A percentile compares a stretch with the other conserved stretches of the same genome.
Evolutionary conservation across 2,113 vertebrate genomes (phyloP).

Genomic region (Myotis brandtii): DNA sequence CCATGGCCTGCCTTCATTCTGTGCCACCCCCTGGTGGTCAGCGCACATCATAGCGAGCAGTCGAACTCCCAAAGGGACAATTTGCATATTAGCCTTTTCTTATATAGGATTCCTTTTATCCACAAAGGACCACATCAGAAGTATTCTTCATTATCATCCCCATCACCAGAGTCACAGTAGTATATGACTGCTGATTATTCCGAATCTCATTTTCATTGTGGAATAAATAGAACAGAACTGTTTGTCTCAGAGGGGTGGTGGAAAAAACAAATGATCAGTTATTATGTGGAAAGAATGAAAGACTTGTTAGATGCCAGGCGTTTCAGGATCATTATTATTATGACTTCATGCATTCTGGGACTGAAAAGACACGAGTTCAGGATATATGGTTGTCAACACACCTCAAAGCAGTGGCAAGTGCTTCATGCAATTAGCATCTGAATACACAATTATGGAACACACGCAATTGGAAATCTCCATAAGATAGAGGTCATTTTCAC

Average conservation of each 20-base stretch:
- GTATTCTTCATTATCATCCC: background rate
- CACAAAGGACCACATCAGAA: background rate
- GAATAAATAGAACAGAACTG: background rate
- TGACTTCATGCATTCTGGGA: constrained; percentile 59
- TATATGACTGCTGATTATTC: background rate
- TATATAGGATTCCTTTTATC: background rate
- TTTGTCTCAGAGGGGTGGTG: background rate
- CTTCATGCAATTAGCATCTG: constrained; percentile 57
- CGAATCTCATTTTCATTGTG: background rate
- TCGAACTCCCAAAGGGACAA: no score
- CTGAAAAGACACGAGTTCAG: constrained; percentile 78
- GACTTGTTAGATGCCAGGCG: background rate
- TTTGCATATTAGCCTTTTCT: no score
- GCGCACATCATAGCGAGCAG: no score
- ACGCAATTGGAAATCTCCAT: constrained; percentile 68
- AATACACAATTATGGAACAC: constrained; percentile 76
- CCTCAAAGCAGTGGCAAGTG: constrained; percentile 66
- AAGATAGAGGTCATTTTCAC: constrained; percentile 70
- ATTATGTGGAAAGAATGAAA: constrained; percentile 16
- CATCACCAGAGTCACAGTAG: no score
- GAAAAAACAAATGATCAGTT: background rate
- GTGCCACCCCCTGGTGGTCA: no score
- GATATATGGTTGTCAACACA: constrained; percentile 74
- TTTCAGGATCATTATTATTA: constrained; percentile 51
- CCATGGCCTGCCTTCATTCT: no score